Base-by-base conservation (phyloP, 2,113 vertebrate species). In the Eurystomus gularis region DNA sequence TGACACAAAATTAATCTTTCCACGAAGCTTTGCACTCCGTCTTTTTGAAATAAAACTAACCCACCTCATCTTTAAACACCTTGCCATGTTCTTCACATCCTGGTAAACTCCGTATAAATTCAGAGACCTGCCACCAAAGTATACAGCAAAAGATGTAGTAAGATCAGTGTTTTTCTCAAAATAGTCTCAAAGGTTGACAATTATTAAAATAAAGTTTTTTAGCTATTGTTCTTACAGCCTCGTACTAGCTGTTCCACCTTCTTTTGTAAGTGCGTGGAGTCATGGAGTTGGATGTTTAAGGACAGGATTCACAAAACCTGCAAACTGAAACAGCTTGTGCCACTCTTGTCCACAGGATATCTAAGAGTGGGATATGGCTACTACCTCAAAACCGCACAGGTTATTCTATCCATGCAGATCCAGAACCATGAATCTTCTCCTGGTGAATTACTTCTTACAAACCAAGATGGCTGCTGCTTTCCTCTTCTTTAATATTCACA, bases 1-100 rank as follows among this genome's bases (percentile, higher is more conserved):
- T 54, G 11, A 77, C 44, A 78, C 60, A 70, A 73, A 88, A 39
- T 44, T 62, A 64, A 66, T 44, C 49, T 70, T 86, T 86, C 31
- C 33, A 77, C 6, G 48, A 62, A 48, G 46, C 35, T 85, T 54
- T 72, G 15, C 44, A 40, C 8, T 82, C 29, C 25, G 10, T n/a
- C 21, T 66, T 89, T 86, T 37, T 33, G 28, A 86, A 88, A 65
- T 23, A 72, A 88, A 94, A 87, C 66, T 86, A 29, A 97, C 97
- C 93, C 97, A 99, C 98, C 98, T 99, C 98, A 58, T 99, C 98
- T 96, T 98, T 98, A 98, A 99, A 99, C n/a, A 98, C 98, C 51
- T 98, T 98, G 73, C 98, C 98, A 42, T 99, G 98, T 78, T 99
- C 98, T 97, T 98, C 98, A 91, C 98, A 99, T 35, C 98, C 98